Conservation (phyloP, 2,888 invertebrate genomes). For the Biston stratarius region DNA sequence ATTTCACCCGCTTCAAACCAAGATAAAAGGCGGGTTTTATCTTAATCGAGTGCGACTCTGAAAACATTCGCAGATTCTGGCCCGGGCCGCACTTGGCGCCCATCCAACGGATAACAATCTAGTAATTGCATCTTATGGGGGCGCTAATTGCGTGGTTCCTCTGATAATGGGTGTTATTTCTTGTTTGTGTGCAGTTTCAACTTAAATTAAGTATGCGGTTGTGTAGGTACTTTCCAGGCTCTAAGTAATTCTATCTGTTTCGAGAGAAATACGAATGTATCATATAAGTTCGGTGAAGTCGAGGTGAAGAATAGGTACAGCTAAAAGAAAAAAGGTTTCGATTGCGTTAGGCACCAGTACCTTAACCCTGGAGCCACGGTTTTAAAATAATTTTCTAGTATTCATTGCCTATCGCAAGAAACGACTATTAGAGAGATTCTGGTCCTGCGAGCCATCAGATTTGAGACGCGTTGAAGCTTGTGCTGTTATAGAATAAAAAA, state of each 20-base stretch:
- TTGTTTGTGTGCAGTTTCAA: slow-evolving; percentile 27
- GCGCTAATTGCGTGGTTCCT: slow-evolving; percentile 46
- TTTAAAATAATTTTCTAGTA: no score
- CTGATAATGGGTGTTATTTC: slow-evolving; percentile 42
- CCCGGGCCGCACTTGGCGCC: slow-evolving; percentile 50
- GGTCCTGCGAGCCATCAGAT: no score
- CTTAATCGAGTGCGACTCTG: slow-evolving; percentile 43
- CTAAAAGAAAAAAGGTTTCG: no score
- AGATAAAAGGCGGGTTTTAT: slow-evolving; percentile 46
- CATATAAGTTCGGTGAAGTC: no score
- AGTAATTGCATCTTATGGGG: slow-evolving; percentile 61
- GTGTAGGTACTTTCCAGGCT: not conserved
- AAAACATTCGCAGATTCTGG: slow-evolving; percentile 47
- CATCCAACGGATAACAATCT: slow-evolving; percentile 57
- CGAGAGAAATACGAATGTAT: no score
- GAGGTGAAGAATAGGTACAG: no score
- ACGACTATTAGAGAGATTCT: no score
- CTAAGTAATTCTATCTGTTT: not conserved
- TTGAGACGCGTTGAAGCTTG: no score
- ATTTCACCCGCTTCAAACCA: slow-evolving; percentile 42
- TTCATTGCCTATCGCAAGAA: no score
- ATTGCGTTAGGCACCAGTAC: no score
- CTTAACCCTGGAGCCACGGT: no score
- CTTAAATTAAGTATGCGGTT: not conserved
- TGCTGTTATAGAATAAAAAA: no score